Percentiles rank a stretch among this genome's conserved stretches.
Evolutionary conservation across 1,140 invertebrate species (phyloP).

Genomic region (Pararge aegeria): DNA sequence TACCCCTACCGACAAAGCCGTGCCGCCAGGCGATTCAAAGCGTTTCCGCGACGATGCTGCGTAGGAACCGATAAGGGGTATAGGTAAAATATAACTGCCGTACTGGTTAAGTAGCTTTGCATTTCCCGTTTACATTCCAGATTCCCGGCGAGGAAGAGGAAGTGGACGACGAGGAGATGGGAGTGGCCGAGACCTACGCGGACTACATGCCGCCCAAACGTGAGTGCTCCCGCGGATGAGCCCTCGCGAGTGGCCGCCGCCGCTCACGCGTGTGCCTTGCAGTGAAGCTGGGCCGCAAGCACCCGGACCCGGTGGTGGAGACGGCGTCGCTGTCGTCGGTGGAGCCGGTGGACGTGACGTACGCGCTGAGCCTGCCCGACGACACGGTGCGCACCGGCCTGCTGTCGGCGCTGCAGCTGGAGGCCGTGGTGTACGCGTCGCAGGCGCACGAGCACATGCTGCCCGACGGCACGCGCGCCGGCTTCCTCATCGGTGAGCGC

Average conservation of each 20-base stretch:
- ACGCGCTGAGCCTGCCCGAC: slow-evolving; percentile 92
- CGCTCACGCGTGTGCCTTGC: slow-evolving; percentile 1
- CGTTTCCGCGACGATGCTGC: too few species aligned
- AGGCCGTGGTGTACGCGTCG: slow-evolving; percentile 97
- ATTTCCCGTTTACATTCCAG: too few species aligned
- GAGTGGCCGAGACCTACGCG: slow-evolving; percentile 98
- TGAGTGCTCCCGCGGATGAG: too few species aligned
- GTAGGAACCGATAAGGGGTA: too few species aligned
- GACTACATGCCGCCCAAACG: slow-evolving; percentile 98
- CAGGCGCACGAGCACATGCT: slow-evolving; percentile 97
- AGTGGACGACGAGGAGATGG: slow-evolving; percentile 97
- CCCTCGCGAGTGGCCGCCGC: too few species aligned
- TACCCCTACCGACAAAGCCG: too few species aligned
- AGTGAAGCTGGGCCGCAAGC: slow-evolving; percentile 96
- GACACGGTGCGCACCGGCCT: slow-evolving; percentile 91
- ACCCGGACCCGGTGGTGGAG: slow-evolving; percentile 99
- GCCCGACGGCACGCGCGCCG: slow-evolving; percentile 94
- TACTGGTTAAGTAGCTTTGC: too few species aligned
- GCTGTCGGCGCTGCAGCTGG: slow-evolving; percentile 97
- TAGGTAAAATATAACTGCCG: too few species aligned
- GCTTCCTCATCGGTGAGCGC: slow-evolving; percentile 99
- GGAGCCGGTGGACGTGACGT: slow-evolving; percentile 96
- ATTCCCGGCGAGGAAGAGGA: slow-evolving; percentile 87
- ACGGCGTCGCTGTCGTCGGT: slow-evolving; percentile 98
- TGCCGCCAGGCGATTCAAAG: too few species aligned